A percentile compares a stretch with the other conserved stretches of the same genome.
Conservation (phyloP, 2,113 vertebrate species). For the Mus musculus region DNA sequence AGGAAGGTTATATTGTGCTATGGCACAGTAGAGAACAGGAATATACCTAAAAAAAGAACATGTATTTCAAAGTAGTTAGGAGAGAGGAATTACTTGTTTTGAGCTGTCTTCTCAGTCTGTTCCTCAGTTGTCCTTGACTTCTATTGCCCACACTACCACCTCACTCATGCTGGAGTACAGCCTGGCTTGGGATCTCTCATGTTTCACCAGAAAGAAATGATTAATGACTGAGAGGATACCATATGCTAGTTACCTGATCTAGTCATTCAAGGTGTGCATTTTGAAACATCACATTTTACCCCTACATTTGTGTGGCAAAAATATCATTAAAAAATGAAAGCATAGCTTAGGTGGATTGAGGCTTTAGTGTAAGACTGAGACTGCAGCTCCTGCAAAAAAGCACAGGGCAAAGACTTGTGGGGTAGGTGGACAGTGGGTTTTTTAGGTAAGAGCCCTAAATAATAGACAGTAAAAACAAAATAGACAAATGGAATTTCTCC, state of each 20-base stretch:
- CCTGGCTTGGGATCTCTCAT: neutral
- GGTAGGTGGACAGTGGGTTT: neutral
- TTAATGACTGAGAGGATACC: neutral
- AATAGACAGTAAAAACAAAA: neutral
- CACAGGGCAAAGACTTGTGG: neutral
- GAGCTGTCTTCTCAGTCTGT: neutral
- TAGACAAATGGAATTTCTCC: neutral
- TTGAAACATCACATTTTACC: neutral
- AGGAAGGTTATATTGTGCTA: neutral
- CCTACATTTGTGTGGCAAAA: neutral
- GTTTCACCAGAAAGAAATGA: neutral
- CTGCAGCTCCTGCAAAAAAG: neutral
- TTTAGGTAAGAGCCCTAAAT: neutral
- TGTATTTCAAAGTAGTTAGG: neutral
- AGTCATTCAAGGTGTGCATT: neutral
- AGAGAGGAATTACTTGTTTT: neutral
- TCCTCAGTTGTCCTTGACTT: neutral
- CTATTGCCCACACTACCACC: neutral
- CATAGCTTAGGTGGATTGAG: neutral
- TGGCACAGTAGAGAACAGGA: neutral
- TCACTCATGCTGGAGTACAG: neutral
- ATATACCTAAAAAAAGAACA: neutral
- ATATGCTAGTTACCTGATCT: neutral
- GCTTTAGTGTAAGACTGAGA: neutral
- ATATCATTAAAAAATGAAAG: neutral